Evolutionary conservation across 35 echinoderm and acorn worm genomes (phyloP).

Genomic region (Diadema setosum): DNA sequence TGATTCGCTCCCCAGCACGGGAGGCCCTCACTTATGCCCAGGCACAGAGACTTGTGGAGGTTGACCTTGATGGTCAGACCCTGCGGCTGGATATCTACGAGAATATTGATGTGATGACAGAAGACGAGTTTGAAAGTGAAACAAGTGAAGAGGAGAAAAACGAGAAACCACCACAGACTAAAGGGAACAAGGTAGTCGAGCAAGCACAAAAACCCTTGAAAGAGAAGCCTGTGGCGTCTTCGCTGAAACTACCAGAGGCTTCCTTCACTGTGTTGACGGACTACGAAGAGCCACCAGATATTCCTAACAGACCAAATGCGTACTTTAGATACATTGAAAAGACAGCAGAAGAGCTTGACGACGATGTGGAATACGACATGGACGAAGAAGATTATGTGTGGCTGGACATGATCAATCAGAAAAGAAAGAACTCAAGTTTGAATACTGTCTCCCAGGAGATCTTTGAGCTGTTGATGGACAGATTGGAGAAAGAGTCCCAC

Average conservation of each 20-base stretch:
- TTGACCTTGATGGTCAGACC: conserved; percentile 88
- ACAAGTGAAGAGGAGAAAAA: conserved; percentile 90
- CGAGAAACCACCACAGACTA: conserved; percentile 41
- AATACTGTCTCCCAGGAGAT: conserved; percentile 77
- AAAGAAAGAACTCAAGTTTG: conserved; percentile 48
- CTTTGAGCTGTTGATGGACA: conserved; percentile 97
- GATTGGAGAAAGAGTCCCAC: conserved; percentile 96
- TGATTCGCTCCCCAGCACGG: conserved; percentile 79
- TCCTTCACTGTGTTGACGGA: conserved; percentile 74
- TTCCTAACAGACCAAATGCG: conserved; percentile 57
- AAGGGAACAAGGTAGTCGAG: conserved; percentile 47
- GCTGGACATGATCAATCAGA: conserved; percentile 94
- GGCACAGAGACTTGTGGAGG: conserved; percentile 94
- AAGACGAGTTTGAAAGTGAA: conserved; percentile 79
- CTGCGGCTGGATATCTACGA: conserved; percentile 94
- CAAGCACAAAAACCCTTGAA: conserved; percentile 42
- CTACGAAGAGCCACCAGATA: conserved; percentile 90
- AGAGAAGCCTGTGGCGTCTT: conserved; percentile 49
- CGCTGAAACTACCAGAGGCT: conserved; percentile 91
- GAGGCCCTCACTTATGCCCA: conserved; percentile 97
- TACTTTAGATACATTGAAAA: conserved; percentile 98
- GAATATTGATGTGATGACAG: conserved; percentile 93
- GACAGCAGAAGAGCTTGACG: conserved; percentile 91
- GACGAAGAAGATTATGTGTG: conserved; percentile 98
- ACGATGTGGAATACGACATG: conserved; percentile 99